Evolutionary conservation across 1,140 invertebrate species (phyloP).

Genomic region (Sitophilus oryzae): DNA sequence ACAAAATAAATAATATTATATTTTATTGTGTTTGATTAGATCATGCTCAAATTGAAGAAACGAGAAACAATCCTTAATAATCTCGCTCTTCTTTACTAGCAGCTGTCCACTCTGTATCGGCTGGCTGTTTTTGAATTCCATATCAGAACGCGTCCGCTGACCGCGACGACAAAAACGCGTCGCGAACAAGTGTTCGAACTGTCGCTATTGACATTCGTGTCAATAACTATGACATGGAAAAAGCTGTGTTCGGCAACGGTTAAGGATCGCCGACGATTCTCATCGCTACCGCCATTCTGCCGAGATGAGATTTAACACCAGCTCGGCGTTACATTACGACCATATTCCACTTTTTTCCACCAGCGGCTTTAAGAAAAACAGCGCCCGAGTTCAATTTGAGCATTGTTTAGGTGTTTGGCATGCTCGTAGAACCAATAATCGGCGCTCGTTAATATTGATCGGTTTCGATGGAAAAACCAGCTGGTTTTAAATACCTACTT

Average conservation of each 20-base stretch:
- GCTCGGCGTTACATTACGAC: background rate
- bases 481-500: too few relatives aligned
- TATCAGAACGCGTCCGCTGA: conserved; percentile 9
- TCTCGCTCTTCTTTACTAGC: too few relatives aligned
- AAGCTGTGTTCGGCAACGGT: conserved; percentile 20
- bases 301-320: conserved; percentile 11
- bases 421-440: too few relatives aligned
- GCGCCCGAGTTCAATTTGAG: too few relatives aligned
- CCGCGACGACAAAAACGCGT: conserved; percentile 8
- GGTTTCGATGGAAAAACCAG: too few relatives aligned
- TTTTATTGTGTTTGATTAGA: too few relatives aligned
- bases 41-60: too few relatives aligned
- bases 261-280: conserved; percentile 11
- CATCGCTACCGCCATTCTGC: conserved; percentile 7
- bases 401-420: too few relatives aligned
- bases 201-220: conserved; percentile 22
- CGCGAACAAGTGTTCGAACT: conserved; percentile 15
- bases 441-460: too few relatives aligned
- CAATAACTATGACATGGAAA: conserved; percentile 26
- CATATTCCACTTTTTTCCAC: background rate
- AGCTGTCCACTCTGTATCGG: background rate
- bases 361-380: too few relatives aligned
- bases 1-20: too few relatives aligned
- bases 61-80: too few relatives aligned
- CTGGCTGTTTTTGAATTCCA: conserved; percentile 23